Evolutionary conservation across 2,888 invertebrate genomes (phyloP).

Genomic region (Lumbricus terrestris): DNA sequence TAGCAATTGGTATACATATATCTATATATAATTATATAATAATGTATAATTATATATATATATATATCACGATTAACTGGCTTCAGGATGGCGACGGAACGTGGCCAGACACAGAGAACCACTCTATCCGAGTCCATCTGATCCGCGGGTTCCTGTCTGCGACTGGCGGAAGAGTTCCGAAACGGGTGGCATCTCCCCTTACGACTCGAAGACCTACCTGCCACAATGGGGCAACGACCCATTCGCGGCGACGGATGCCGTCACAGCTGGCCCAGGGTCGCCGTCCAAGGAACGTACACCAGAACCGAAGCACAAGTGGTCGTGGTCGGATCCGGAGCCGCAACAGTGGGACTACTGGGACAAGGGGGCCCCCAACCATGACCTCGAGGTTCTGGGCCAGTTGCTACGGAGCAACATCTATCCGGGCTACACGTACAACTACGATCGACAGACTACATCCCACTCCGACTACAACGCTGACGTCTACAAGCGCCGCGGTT

Average conservation of each 20-base stretch:
- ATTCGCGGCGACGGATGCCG: neutral
- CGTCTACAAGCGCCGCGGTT: slow-evolving; percentile 20
- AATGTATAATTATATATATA: no score
- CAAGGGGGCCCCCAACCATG: slow-evolving; percentile 13
- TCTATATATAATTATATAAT: no score
- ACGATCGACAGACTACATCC: neutral
- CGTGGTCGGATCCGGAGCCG: slow-evolving; percentile 15
- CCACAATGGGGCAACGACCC: neutral
- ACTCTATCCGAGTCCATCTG: neutral
- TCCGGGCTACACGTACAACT: slow-evolving; percentile 21
- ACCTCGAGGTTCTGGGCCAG: slow-evolving; percentile 25
- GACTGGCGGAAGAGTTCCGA: neutral
- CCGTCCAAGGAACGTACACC: neutral
- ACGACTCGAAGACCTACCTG: neutral
- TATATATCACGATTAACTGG: no score
- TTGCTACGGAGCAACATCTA: slow-evolving; percentile 15
- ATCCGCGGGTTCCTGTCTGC: neutral
- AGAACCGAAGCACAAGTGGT: slow-evolving; percentile 15
- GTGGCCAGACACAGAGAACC: neutral
- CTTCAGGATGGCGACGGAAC: neutral
- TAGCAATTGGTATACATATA: no score
- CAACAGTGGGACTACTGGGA: slow-evolving; percentile 20
- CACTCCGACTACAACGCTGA: slow-evolving; percentile 16
- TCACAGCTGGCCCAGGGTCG: neutral
- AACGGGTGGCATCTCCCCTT: slow-evolving; percentile 5